Conservation (phyloP, 1,140 invertebrate species). For the Orussus abietinus region DNA sequence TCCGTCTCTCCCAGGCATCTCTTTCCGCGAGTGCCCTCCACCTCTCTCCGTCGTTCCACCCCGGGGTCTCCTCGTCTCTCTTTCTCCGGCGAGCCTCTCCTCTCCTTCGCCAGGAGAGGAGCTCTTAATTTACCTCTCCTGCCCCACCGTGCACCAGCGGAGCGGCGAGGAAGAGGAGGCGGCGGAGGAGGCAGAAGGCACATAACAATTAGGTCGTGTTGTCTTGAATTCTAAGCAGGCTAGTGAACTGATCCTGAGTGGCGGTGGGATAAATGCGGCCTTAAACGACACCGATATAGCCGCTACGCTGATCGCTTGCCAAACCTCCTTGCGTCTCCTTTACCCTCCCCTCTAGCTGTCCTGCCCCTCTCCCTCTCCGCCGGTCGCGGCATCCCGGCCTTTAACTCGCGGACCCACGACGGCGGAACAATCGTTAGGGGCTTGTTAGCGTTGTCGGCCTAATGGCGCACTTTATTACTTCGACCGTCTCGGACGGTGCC, state of each 20-base stretch:
- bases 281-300: conserved; percentile 53
- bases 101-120: conserved; percentile 27
- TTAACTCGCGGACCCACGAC: conserved; percentile 43
- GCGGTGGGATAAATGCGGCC: conserved; percentile 46
- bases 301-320: conserved; percentile 46
- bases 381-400: conserved; percentile 25
- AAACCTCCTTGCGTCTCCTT: conserved; percentile 26
- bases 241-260: conserved; percentile 49
- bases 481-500: too few species aligned
- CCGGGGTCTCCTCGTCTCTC: too few species aligned
- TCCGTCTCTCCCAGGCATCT: not conserved
- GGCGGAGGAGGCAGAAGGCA: conserved; percentile 24
- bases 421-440: conserved; percentile 44
- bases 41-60: not conserved
- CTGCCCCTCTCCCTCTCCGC: conserved; percentile 3
- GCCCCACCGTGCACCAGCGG: conserved; percentile 24
- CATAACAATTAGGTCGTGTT: conserved; percentile 54
- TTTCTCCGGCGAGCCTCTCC: not conserved
- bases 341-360: conserved; percentile 7
- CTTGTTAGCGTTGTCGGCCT: conserved; percentile 47
- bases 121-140: conserved; percentile 50
- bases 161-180: conserved; percentile 20
- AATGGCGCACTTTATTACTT: conserved; percentile 49
- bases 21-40: not conserved
- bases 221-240: conserved; percentile 53